Evolutionary conservation across 2,113 vertebrate species (phyloP), one percentile per base, ranked within the genome.

Genomic region (Ploceus nigricollis): DNA sequence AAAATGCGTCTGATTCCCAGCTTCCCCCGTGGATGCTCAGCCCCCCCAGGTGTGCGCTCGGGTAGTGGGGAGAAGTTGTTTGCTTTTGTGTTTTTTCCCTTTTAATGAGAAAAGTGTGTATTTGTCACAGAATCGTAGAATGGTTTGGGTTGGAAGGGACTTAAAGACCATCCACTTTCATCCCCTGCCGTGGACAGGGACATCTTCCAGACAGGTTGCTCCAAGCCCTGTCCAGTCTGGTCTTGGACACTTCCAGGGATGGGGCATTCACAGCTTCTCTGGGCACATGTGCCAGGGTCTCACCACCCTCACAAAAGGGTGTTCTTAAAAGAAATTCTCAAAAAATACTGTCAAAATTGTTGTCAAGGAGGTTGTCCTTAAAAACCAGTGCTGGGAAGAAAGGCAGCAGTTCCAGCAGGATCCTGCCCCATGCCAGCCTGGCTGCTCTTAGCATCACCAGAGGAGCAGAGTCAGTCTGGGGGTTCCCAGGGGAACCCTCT

Each of bases 41-140:
- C 21, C 51, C 69, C 72, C 66, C 72, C 57, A 94, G 89, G 81
- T 92, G 83, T 70, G 50, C 0, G 0, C 37, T 48, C 0, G 4
- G 48, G 66, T 4, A 19, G 37, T 12, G 82, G 75, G 56, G 71
- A 71, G 73, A 82, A 73, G 78, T 78, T 78, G 42, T 72, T 84
- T 84, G 40, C 50, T 42, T 22, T 66, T 44, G 53, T 65, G 58
- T 39, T 64, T 78, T 42, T 33, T 4, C 48, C 22, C 11, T 37
- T 75, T 72, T 71, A 89, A 81, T 86, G 88, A 92, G 93, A 81
- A 93, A 88, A 89, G 81, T 33, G 11, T 48, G 60, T 81, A 56
- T 69, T 87, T 66, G 75, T 42, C 31, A 56, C 33, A 37, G 47
- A 69, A 7, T 75, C 6, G 1, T 42, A 24, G 35, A 70, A 33